Conservation (phyloP, 2,888 invertebrate genomes). For the Lycophotia porphyrea region DNA sequence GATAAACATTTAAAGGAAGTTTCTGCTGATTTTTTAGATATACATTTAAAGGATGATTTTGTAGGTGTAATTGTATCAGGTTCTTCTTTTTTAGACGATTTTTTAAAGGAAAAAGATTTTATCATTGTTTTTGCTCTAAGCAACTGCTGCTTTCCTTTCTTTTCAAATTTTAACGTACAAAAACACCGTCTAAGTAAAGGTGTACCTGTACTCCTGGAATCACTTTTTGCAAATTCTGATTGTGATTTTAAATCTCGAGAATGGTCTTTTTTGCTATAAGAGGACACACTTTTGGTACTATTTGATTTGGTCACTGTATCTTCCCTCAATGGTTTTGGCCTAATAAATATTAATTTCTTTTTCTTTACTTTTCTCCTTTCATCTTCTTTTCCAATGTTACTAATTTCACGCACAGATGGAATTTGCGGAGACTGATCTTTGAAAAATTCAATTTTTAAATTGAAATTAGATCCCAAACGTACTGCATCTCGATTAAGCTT, state of each 20-base stretch:
- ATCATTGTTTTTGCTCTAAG: background rate
- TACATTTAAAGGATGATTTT: background rate
- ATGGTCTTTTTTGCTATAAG: constrained; percentile 7
- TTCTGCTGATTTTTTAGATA: background rate
- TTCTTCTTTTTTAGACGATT: background rate
- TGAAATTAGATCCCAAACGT: constrained; percentile 68
- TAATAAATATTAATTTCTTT: constrained; percentile 11
- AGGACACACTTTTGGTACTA: constrained; percentile 32
- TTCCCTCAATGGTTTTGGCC: constrained; percentile 10
- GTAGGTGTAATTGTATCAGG: background rate
- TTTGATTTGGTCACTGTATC: constrained; percentile 4
- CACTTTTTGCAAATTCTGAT: constrained; percentile 27
- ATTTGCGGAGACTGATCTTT: constrained; percentile 50
- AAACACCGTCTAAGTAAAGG: constrained; percentile 60
- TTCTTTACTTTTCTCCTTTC: no score
- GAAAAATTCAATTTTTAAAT: constrained; percentile 70
- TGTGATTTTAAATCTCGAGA: constrained; percentile 34
- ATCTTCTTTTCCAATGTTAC: constrained; percentile 9
- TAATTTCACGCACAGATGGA: constrained; percentile 20
- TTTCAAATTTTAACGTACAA: constrained; percentile 71
- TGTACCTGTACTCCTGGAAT: constrained; percentile 21
- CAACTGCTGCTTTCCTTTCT: constrained; percentile 54
- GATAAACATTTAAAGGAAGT: background rate
- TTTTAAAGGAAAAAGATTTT: background rate
- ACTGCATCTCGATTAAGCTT: constrained; percentile 56